These are phyloP conservation scores for Siderastrea radians DNA, from an alignment of 92 coral and sea anemone genomes.

Conservation along the genomic window DNA sequence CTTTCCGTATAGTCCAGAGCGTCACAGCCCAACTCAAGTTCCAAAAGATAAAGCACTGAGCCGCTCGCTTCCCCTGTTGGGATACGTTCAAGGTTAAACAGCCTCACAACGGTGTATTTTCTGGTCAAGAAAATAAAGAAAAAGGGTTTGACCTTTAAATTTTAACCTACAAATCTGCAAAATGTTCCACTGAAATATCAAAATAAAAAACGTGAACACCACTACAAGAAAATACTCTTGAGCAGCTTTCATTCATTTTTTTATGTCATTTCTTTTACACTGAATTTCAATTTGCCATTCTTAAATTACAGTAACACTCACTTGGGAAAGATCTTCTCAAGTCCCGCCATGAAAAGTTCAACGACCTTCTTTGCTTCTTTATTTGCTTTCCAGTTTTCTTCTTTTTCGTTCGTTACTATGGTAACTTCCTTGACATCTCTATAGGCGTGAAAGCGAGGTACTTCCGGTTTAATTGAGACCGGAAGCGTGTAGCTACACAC, in stretches of 20 bases:
- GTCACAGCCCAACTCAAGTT: slow-evolving; percentile 75
- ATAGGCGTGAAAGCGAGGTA: slow-evolving; percentile 53
- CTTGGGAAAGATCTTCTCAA: slow-evolving; percentile 76
- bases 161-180: not conserved
- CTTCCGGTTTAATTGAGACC: slow-evolving; percentile 20
- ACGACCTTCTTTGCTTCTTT: slow-evolving; percentile 57
- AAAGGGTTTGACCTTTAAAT: not conserved
- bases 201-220: no score
- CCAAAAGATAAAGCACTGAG: slow-evolving; percentile 61
- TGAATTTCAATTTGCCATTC: not conserved
- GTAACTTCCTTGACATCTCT: slow-evolving; percentile 24
- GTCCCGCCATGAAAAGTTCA: slow-evolving; percentile 63
- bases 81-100: slow-evolving; percentile 71
- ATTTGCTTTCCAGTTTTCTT: slow-evolving; percentile 37
- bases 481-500: slow-evolving; percentile 54
- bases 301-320: slow-evolving; percentile 13
- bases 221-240: no score
- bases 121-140: slow-evolving; percentile 17
- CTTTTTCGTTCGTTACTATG: not conserved
- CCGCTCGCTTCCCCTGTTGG: slow-evolving; percentile 26
- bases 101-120: slow-evolving; percentile 48
- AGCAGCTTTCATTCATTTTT: no score
- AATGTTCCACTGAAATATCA: not conserved
- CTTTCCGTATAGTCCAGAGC: slow-evolving; percentile 85
- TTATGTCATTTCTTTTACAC: no score